phyloP scores from a whole-genome alignment of 2,113 vertebrate species.

The Gnathonemus longibarbis region DNA sequence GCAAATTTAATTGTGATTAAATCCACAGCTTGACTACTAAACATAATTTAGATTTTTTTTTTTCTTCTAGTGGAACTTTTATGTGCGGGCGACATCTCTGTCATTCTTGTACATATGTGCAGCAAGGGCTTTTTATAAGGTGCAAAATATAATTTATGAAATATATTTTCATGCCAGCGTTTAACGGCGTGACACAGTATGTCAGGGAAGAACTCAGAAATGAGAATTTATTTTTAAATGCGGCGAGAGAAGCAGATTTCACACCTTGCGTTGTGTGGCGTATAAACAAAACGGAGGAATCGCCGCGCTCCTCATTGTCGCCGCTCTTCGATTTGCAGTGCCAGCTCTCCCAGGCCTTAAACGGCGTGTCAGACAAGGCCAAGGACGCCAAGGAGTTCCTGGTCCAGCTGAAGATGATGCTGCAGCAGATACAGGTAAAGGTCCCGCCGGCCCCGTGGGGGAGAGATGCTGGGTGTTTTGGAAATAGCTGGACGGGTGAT shows the following conservation, averaged over 20 bases:
- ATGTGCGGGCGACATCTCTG: not conserved
- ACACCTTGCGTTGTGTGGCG: not conserved
- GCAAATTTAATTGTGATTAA: not conserved
- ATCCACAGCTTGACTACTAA: not conserved
- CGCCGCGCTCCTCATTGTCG: not conserved
- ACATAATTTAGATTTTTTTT: not conserved
- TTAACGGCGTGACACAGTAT: not conserved
- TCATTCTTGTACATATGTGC: not conserved
- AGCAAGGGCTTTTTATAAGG: not conserved
- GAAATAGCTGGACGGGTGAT: not conserved
- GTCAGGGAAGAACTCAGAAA: not conserved
- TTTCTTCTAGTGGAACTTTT: not conserved
- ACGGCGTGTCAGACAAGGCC: constrained; percentile 91
- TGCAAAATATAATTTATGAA: not conserved
- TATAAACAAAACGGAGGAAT: not conserved
- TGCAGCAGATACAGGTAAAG: constrained; percentile 93
- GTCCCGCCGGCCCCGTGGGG: not conserved
- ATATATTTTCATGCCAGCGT: not conserved
- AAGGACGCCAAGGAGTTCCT: constrained; percentile 98
- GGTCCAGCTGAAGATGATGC: constrained; percentile 88
- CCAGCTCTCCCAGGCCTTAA: constrained; percentile 91
- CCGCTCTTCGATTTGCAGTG: constrained; percentile 60
- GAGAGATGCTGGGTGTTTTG: not conserved
- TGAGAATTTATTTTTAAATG: not conserved
- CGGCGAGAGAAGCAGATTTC: not conserved